Base-by-base conservation (phyloP, 2,797 vertebrate genomes). In the Falco cherrug region DNA sequence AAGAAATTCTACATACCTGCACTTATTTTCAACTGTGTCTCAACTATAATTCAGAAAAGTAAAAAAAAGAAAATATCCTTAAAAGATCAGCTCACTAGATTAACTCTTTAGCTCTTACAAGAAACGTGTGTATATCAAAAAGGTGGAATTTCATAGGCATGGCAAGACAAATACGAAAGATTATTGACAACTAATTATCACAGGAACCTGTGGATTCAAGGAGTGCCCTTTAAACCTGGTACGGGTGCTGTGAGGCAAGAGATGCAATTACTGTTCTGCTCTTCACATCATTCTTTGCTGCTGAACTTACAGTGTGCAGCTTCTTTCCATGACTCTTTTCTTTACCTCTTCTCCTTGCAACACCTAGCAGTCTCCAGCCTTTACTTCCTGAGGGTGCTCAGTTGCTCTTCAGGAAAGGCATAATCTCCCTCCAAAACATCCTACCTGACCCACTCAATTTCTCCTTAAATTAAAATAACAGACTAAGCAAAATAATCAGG, bases 241-340 rank as follows among this genome's bases (percentile, higher is more conserved):
- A 67, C 17, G 59, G 11, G 5, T 53, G 6, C 3, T 69, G 28
- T 39, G 28, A 74, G 14, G 29, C 16, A 57, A 47, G 50, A 78
- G 5, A 3, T 41, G 4, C 16, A 69, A 16, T 8, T 43, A 8
- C 15, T 63, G 4, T 24, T 70, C 33, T 73, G 29, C 14, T 56
- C 50, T 35, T 87, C 47, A 41, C 2, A 5, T 13, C 13, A 8
- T 8, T 81, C 19, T 73, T 82, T 81, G 16, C 74, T 2, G 0
- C 8, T 69, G 41, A 76, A 54, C 1, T 37, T 70, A 11, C 0
- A 0, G 11, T 16, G 9, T 28, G 11, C 18, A 61, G 3, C 17
- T 84, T 74, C 71, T 74, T 70, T 18, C 39, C 0, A 0, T 16
- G 33, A 21, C 25, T 78, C 22, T 33, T 41, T 56, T 60, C 50